Conservation (phyloP, 2,797 vertebrate species). For the Girardinus metallicus region DNA sequence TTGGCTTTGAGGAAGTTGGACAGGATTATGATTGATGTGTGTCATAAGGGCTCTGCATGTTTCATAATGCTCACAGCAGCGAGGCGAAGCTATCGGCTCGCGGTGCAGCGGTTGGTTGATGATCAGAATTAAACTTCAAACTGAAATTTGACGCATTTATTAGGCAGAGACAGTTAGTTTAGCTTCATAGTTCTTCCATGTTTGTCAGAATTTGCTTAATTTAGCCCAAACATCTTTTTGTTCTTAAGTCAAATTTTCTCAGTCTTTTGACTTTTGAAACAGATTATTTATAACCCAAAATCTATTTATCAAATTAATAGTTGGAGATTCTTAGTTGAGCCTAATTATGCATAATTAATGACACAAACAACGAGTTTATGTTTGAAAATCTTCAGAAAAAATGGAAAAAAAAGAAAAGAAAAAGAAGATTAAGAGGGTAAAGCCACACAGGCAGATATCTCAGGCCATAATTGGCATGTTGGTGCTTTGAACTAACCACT, state of each 20-base stretch:
- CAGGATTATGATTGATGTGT: constrained; percentile 1
- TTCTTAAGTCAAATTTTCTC: neutral
- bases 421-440: constrained; percentile 6
- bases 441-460: neutral
- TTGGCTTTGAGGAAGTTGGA: neutral
- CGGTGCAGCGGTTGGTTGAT: neutral
- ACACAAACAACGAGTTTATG: neutral
- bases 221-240: neutral
- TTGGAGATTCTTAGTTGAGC: constrained; percentile 16
- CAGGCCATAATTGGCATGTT: constrained; percentile 10
- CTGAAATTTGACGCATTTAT: neutral
- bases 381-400: constrained; percentile 17
- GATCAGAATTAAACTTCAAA: neutral
- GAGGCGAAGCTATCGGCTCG: neutral
- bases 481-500: constrained; percentile 21
- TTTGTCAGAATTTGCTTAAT: neutral
- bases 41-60: constrained; percentile 1
- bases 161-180: neutral
- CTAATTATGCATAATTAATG: constrained; percentile 38
- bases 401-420: neutral
- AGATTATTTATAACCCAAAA: neutral
- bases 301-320: constrained; percentile 3
- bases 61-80: neutral
- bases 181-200: neutral
- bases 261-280: neutral